phyloP scores from a whole-genome alignment of 2,113 vertebrate genomes.

The Aptenodytes forsteri region DNA sequence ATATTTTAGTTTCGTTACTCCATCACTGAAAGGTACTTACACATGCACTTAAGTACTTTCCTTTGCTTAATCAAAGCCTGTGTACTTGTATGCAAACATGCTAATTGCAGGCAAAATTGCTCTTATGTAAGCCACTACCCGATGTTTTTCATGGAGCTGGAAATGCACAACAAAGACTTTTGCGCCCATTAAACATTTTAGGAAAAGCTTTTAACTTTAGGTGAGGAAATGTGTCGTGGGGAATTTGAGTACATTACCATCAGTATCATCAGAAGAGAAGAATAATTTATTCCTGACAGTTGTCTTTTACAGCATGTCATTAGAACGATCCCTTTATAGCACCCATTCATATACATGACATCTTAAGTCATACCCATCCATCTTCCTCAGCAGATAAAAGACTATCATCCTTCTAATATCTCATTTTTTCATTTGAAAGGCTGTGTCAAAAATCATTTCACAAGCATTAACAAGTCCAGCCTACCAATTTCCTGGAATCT shows the following conservation, averaged over 20 bases:
- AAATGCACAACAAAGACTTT: conserved; percentile 6
- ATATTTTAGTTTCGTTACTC: neutral
- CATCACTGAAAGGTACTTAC: neutral
- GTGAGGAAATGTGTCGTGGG: neutral
- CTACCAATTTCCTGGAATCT: conserved; percentile 22
- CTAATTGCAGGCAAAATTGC: conserved; percentile 30
- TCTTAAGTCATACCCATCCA: conserved; percentile 69
- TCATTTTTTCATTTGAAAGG: conserved; percentile 64
- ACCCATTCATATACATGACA: conserved; percentile 71
- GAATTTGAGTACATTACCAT: conserved; percentile 42
- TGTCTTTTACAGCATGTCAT: conserved; percentile 64
- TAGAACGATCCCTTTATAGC: conserved; percentile 68
- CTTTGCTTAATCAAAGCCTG: conserved; percentile 41
- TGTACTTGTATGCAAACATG: conserved; percentile 41
- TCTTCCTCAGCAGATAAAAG: conserved; percentile 65
- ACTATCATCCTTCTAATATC: conserved; percentile 64
- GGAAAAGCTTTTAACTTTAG: conserved; percentile 13
- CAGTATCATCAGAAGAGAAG: conserved; percentile 54
- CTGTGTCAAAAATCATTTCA: conserved; percentile 64
- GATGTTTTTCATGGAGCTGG: neutral
- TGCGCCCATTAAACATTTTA: neutral
- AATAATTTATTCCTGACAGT: conserved; percentile 71
- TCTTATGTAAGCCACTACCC: neutral
- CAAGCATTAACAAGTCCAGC: conserved; percentile 59
- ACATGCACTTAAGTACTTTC: neutral